phyloP scores from a whole-genome alignment of 2,113 vertebrate species.

The Anser brachyrhynchus region DNA sequence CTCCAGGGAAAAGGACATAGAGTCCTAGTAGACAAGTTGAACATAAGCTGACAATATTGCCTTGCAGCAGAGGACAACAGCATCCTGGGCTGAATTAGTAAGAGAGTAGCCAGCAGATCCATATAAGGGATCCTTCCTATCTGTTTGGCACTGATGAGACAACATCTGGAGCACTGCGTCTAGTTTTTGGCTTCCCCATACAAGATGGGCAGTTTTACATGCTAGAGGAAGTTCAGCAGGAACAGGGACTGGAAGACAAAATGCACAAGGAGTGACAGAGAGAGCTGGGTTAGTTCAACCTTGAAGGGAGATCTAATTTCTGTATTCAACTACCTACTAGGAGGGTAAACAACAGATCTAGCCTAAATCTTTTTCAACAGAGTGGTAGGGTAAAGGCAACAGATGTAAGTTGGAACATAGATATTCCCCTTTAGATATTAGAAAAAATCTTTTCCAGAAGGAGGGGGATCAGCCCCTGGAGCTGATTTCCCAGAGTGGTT shows the following conservation, averaged over 20 bases:
- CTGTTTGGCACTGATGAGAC: not conserved
- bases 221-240: not conserved
- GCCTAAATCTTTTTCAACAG: not conserved
- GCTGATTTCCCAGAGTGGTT: not conserved
- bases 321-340: not conserved
- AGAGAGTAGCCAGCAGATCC: not conserved
- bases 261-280: not conserved
- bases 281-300: not conserved
- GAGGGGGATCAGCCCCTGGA: not conserved
- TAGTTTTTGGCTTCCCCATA: not conserved
- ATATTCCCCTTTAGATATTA: not conserved
- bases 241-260: not conserved
- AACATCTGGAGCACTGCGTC: not conserved
- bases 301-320: not conserved
- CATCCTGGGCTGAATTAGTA: not conserved
- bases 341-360: not conserved
- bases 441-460: not conserved
- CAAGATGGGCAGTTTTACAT: not conserved
- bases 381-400: not conserved
- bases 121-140: not conserved
- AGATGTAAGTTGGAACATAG: not conserved
- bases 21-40: not conserved
- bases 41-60: not conserved
- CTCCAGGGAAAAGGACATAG: not conserved
- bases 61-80: not conserved